Base-by-base conservation (phyloP, 2,797 vertebrate species). In the Myotis daubentonii region DNA sequence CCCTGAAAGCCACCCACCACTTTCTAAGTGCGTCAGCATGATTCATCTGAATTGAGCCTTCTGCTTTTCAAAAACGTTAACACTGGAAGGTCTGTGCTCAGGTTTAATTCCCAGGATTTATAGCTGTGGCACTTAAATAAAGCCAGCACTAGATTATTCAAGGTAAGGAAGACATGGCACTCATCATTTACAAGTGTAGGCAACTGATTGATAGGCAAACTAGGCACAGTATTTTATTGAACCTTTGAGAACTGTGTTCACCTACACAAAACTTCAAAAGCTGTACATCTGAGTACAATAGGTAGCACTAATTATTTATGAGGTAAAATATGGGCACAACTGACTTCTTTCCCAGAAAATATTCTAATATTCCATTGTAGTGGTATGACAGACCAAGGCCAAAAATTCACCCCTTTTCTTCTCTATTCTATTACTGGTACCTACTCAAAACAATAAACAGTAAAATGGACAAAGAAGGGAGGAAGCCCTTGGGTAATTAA, bases 281-380 rank as follows among this genome's bases (percentile, higher is more conserved):
- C 71, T 92, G 62, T 79, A n/a, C 23, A 33, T n/a, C 2, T 71
- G 55, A 91, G 47, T 76, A 66, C 30, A 79, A 65, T 0, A 94
- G 81, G 87, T 30, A 76, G 93, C 87, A 79, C 83, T 86, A 68
- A 75, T 74, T 66, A 81, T 33, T 28, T 74, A 38, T 78, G 87
- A 95, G 92, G 87, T 87, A 87, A 94, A 66, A 60, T 19, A 33
- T 10, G 55, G 85, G 74, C 70, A 86, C 86, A 84, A 91, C 19
- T 0, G 79, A 62, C 66, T 60, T 74, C 33, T 93, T 93, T 72
- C 41, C 82, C 66, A 80, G 74, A 85, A 86, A 95, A 74, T 23
- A 91, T 36, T 68, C 71, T 33, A 86, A 41, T 72, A 78, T 15
- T 72, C 76, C 51, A 85, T 0, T 79, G 65, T 51, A 55, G 36